Evolutionary conservation across 2,113 vertebrate species (phyloP), one percentile per base, ranked within the genome.

Genomic region (Equus quagga): DNA sequence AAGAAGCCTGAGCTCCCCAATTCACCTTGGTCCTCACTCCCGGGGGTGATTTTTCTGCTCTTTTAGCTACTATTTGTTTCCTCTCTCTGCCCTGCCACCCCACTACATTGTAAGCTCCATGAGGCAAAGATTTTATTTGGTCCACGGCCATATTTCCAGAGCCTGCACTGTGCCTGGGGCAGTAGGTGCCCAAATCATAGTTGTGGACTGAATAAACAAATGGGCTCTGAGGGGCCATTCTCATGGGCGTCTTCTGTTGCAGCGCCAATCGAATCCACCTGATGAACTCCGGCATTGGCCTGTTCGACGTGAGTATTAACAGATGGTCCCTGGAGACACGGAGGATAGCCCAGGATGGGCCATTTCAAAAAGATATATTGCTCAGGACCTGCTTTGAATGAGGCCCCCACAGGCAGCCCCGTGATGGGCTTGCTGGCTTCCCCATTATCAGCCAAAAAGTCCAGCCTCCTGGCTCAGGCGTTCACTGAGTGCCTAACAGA

Each of bases 291-390:
- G 62, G 51, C 8, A 96, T 97, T 17, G 70, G 46, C 6, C 19
- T 95, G 14, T 98, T 98, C 62, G 26, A 96, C 0, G 98, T 98
- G 90, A 98, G 98, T 98, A 70, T 82, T 60, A 54, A 70, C 26
- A 54, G 54, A n/a, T 41, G 7, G 8, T 64, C 70, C 46, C 60
- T 56, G 23, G n/a, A 54, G 24, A n/a, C 67, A 33, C 3, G 4
- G 21, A 17, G 10, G 41, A 10, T 2, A 19, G 5, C 49, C 91
- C 18, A n/a, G 62, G 70, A 78, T 8, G 31, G 44, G 8, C 67
- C 69, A 26, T 72, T 64, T 64, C n/a, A 6, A 62, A 93, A 67
- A 69, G 46, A 94, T 64, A 64, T 36, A 82, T 9, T n/a, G 49
- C 15, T 12, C 26, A 90, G 65, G 60, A 60, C 44, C 85, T 88